These are phyloP conservation scores for Mirza zaza DNA, from an alignment of 2,113 vertebrate species.

Conservation along the genomic window DNA sequence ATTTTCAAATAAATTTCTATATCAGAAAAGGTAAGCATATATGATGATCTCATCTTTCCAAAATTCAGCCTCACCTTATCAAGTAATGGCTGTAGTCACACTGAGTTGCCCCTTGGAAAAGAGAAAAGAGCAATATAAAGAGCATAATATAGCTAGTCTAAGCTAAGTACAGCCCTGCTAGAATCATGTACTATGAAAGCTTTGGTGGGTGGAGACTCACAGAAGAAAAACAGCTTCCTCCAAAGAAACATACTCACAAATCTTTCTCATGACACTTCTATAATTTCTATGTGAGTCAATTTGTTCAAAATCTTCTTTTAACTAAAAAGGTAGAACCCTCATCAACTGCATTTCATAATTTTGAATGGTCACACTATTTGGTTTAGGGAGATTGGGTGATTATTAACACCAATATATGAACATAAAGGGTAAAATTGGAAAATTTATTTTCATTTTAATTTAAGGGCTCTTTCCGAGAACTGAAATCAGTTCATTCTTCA, in stretches of 20 bases:
- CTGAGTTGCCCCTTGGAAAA: background rate
- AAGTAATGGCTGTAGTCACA: background rate
- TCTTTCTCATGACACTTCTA: background rate
- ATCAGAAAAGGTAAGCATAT: background rate
- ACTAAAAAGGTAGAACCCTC: background rate
- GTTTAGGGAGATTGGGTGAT: background rate
- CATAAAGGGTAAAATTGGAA: background rate
- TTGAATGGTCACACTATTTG: background rate
- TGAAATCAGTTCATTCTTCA: background rate
- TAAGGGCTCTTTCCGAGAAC: background rate
- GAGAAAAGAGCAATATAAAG: background rate
- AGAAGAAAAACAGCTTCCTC: background rate
- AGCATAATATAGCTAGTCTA: background rate
- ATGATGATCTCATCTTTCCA: background rate
- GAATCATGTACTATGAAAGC: background rate
- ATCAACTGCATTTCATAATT: background rate
- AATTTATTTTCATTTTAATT: slow-evolving; percentile 36
- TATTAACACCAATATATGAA: background rate
- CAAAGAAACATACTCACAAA: background rate
- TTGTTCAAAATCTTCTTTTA: slow-evolving; percentile 1
- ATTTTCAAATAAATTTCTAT: background rate
- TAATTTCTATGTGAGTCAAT: background rate
- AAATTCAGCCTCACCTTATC: background rate
- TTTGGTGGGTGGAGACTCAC: background rate
- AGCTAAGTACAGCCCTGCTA: background rate